Conservation (phyloP, 2,888 invertebrate genomes). For the Aelia acuminata region DNA sequence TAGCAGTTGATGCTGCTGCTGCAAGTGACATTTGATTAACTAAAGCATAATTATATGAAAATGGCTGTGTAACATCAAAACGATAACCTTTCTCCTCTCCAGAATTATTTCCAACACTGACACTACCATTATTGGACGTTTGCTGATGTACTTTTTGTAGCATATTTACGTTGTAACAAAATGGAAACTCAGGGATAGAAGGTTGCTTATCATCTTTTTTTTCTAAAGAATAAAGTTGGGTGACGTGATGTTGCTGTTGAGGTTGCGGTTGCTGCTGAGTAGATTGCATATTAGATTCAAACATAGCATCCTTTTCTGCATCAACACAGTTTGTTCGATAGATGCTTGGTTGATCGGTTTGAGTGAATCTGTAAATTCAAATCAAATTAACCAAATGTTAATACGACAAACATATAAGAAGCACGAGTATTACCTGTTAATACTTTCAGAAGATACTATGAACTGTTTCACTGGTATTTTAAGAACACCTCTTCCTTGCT, state of each 20-base stretch:
- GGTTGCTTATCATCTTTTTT: slow-evolving; percentile 66
- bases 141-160: slow-evolving; percentile 70
- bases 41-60: slow-evolving; percentile 83
- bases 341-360: slow-evolving; percentile 64
- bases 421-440: slow-evolving; percentile 58
- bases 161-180: slow-evolving; percentile 73
- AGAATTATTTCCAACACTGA: slow-evolving; percentile 69
- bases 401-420: slow-evolving; percentile 14
- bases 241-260: slow-evolving; percentile 65
- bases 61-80: slow-evolving; percentile 70
- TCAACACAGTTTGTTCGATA: slow-evolving; percentile 64
- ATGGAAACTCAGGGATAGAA: slow-evolving; percentile 71
- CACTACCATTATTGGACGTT: slow-evolving; percentile 65
- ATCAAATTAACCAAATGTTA: slow-evolving; percentile 26
- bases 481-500: slow-evolving; percentile 61
- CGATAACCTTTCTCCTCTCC: slow-evolving; percentile 72
- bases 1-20: slow-evolving; percentile 77
- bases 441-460: slow-evolving; percentile 61
- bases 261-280: slow-evolving; percentile 64
- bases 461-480: slow-evolving; percentile 64
- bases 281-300: slow-evolving; percentile 66
- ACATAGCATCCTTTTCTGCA: slow-evolving; percentile 65
- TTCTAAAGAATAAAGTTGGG: slow-evolving; percentile 66
- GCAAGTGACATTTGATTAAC: slow-evolving; percentile 89
- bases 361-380: slow-evolving; percentile 65